Base-by-base conservation (phyloP, 2,113 vertebrate genomes). In the Asarcornis scutulata region DNA sequence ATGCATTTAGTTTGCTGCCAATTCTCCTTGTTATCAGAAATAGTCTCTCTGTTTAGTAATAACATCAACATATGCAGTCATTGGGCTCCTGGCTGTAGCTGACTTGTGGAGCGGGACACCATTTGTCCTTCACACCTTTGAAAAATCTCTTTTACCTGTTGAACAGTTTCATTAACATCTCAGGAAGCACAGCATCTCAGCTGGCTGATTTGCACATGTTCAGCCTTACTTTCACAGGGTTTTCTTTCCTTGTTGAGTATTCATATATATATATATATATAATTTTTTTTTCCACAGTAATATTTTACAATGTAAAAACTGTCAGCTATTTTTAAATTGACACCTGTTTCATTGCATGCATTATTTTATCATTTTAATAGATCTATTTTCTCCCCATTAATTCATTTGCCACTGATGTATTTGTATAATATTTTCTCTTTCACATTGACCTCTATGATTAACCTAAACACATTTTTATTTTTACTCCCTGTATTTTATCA, bases 401-500 rank as follows among this genome's bases (percentile, higher is more conserved):
- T 81, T 86, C 58, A 73, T 93, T 95, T 93, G 34, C 26, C 26
- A 52, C 20, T 53, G 6, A 88, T 53, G 13, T 68, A 88, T 86
- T 94, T 95, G 56, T 72, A 11, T 31, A 88, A 83, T 56, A 83
- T 29, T 73, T 3, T 44, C 50, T 91, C 60, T 95, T 93, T 93
- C 38, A 42, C 48, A 72, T 29, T 93, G 86, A 93, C 91, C 90
- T 93, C 68, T 93, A 48, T 53, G 38, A 17, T 83, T 77, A 91
- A 6, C 29, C 76, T 95, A 48, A 76, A 77, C 31, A 44, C 13
- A 81, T 80, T 95, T 82, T 73, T 56, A 50, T 83, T 78, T 88
- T 93, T 86, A 9, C 73, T 84, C 53, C 31, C 46, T 96, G 88
- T 90, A 68, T 94, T 83, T 85, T 91, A 74, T 86, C 63, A 48